A percentile compares a stretch with the other conserved stretches of the same genome.
Conservation (phyloP, 35 echinoderm and acorn worm genomes). For the Stichopus chloronotus region DNA sequence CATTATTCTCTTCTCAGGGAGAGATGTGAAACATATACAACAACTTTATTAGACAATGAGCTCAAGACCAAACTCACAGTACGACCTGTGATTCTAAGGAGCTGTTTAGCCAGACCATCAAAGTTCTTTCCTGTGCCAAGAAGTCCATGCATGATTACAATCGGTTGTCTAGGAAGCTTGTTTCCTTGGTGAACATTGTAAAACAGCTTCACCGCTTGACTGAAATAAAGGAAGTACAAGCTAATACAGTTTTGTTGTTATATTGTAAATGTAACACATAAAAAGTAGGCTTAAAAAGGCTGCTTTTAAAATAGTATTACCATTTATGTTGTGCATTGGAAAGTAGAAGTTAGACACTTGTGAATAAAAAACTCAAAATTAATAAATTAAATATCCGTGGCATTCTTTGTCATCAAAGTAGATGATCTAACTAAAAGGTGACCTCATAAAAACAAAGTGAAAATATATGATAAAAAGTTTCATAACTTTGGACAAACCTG, state of each 20-base stretch:
- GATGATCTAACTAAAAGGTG: no score
- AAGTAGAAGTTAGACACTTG: neutral
- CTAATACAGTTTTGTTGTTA: no score
- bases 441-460: no score
- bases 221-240: neutral
- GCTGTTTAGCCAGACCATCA: slow-evolving; percentile 78
- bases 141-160: slow-evolving; percentile 89
- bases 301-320: neutral
- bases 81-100: slow-evolving; percentile 60
- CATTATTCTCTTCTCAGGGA: no score
- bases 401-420: no score
- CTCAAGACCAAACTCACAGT: slow-evolving; percentile 41
- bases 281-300: neutral
- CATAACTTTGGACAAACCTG: no score
- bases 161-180: neutral
- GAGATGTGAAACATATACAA: no score
- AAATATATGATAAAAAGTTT: no score
- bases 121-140: slow-evolving; percentile 92
- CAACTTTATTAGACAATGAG: no score
- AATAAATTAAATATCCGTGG: no score
- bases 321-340: neutral
- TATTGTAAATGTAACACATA: neutral
- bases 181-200: slow-evolving; percentile 74
- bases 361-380: no score
- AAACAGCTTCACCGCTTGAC: slow-evolving; percentile 69